Percentiles rank a stretch among this genome's conserved stretches.
Conservation (phyloP, 2,888 invertebrate genomes). For the Synergus japonicus region DNA sequence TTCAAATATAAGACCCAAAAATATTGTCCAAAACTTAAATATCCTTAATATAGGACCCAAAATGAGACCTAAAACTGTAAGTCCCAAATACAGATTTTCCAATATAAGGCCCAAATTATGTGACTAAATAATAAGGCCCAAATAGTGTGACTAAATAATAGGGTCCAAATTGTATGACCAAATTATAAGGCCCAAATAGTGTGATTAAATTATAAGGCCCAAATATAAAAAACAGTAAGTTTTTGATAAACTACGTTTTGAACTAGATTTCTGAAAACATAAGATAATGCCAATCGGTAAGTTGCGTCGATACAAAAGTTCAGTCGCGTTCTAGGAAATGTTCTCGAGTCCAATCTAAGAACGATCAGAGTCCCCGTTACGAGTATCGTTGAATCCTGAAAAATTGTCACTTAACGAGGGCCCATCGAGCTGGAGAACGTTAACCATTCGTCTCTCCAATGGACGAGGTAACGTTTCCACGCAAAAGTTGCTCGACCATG, state of each 20-base stretch:
- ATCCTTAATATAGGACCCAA: neutral
- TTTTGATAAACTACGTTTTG: neutral
- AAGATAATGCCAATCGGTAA: constrained; percentile 10
- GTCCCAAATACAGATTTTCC: too few relatives aligned
- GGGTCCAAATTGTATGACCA: too few relatives aligned
- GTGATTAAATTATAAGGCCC: too few relatives aligned
- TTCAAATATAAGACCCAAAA: too few relatives aligned
- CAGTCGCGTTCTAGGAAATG: constrained; percentile 39
- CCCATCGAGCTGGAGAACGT: constrained; percentile 24
- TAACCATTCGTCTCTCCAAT: constrained; percentile 31
- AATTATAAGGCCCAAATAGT: too few relatives aligned
- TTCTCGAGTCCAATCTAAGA: constrained; percentile 15
- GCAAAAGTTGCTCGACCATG: constrained; percentile 36
- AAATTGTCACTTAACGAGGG: constrained; percentile 40
- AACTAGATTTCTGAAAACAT: neutral
- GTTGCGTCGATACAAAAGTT: constrained; percentile 13
- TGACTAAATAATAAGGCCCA: too few relatives aligned
- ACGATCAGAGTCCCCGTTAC: constrained; percentile 28
- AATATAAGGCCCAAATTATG: too few relatives aligned
- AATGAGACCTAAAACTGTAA: neutral
- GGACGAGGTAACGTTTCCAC: constrained; percentile 19
- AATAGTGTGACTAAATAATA: too few relatives aligned
- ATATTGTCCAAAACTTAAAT: too few relatives aligned
- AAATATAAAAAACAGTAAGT: too few relatives aligned
- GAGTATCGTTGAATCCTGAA: constrained; percentile 36